Conservation (phyloP, 2,113 vertebrate genomes). For the Mobula hypostoma region DNA sequence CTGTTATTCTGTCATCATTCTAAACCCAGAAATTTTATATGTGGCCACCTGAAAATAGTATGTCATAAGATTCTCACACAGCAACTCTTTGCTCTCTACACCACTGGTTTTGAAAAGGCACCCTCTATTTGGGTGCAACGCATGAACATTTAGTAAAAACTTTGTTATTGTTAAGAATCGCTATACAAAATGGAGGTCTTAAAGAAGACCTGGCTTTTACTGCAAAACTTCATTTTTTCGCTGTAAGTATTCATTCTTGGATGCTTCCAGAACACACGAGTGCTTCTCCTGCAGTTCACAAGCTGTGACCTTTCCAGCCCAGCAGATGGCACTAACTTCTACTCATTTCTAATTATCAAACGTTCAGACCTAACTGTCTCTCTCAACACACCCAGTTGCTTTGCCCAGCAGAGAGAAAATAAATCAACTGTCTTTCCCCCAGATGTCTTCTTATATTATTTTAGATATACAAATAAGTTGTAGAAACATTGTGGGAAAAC, state of each 20-base stretch:
- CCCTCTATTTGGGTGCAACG: not conserved
- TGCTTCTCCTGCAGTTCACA: not conserved
- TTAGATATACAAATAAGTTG: not conserved
- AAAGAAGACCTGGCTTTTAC: not conserved
- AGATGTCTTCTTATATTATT: not conserved
- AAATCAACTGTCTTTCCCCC: too few species aligned
- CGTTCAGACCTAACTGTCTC: not conserved
- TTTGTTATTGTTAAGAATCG: not conserved
- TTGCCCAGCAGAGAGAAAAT: not conserved
- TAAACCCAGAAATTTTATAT: not conserved
- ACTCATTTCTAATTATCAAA: not conserved
- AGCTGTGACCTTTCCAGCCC: not conserved
- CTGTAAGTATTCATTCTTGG: not conserved
- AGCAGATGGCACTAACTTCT: conserved; percentile 11
- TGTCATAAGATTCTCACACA: not conserved
- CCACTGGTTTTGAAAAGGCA: not conserved
- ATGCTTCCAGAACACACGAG: not conserved
- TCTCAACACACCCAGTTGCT: not conserved
- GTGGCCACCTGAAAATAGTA: not conserved
- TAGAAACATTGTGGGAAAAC: not conserved
- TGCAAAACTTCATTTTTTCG: not conserved
- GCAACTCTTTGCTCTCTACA: not conserved
- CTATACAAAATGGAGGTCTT: not conserved
- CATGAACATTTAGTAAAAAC: not conserved
- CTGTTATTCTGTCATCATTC: not conserved